Evolutionary conservation across 2,113 vertebrate genomes (phyloP).

Genomic region (Andinoacara biseriatus): DNA sequence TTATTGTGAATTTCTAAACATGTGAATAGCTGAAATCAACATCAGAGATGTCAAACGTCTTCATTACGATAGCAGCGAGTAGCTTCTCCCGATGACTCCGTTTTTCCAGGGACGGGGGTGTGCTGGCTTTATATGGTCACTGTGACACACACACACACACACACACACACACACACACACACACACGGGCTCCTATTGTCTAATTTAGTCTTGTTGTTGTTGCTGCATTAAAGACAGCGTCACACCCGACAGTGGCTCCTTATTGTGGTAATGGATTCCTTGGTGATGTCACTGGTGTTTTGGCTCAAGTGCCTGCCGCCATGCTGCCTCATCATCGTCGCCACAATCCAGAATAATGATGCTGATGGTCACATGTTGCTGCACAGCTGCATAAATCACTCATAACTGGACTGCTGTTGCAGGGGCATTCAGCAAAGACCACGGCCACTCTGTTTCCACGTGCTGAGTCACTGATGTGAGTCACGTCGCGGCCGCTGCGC

Average conservation of each 20-base stretch:
- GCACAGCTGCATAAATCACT: not conserved
- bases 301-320: conserved; percentile 13
- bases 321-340: not conserved
- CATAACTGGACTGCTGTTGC: not conserved
- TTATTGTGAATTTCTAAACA: not conserved
- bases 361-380: not conserved
- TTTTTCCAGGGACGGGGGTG: not conserved
- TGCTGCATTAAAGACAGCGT: not conserved
- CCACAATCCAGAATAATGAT: not conserved
- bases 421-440: not conserved
- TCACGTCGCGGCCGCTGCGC: not conserved
- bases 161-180: no score
- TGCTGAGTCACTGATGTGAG: not conserved
- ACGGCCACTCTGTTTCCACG: not conserved
- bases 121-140: conserved; percentile 8
- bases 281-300: conserved; percentile 8
- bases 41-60: not conserved
- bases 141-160: conserved; percentile 6
- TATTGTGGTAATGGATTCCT: not conserved
- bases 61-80: not conserved
- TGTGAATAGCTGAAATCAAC: conserved; percentile 4
- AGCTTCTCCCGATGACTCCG: not conserved
- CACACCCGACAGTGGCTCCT: not conserved
- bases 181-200: not conserved
- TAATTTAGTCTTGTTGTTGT: not conserved